These are phyloP conservation scores for Melanophora roralis DNA, from an alignment of 2,888 invertebrate genomes.

Conservation along the genomic window DNA sequence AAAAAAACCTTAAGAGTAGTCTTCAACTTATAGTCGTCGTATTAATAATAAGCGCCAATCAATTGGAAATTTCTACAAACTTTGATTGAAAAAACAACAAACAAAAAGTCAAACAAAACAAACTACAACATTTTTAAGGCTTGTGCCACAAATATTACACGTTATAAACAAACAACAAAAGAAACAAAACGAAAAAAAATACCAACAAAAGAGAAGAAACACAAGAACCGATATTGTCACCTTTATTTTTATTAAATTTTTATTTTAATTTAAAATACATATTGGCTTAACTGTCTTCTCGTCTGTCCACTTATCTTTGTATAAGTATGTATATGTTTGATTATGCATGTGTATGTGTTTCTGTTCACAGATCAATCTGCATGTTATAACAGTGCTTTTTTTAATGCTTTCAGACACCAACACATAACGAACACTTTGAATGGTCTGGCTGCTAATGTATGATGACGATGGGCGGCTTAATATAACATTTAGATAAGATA, in stretches of 20 bases:
- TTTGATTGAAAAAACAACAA: conserved; percentile 32
- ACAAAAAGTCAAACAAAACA: conserved; percentile 7
- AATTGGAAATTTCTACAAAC: conserved; percentile 50
- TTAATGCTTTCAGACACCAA: conserved; percentile 61
- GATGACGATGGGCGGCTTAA: conserved; percentile 59
- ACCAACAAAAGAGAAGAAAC: conserved; percentile 8
- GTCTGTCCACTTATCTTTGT: too few relatives aligned
- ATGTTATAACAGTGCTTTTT: conserved; percentile 50
- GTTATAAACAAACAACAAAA: conserved; percentile 5
- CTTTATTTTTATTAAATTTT: conserved; percentile 40
- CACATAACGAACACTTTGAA: conserved; percentile 55
- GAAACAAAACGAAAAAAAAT: not conserved
- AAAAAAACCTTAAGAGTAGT: conserved; percentile 26
- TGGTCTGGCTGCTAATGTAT: conserved; percentile 30
- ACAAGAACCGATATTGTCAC: conserved; percentile 50
- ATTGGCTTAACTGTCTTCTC: not conserved
- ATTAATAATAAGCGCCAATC: conserved; percentile 54
- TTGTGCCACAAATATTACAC: conserved; percentile 56
- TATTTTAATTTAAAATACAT: conserved; percentile 35
- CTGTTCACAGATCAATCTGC: conserved; percentile 31
- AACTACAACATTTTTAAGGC: conserved; percentile 30
- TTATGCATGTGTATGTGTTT: not conserved
- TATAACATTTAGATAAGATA: conserved; percentile 60
- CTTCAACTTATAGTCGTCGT: not conserved
- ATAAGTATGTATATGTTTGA: not conserved